Conservation (phyloP, 2,888 invertebrate species). For the Dicyrtomina minuta region DNA sequence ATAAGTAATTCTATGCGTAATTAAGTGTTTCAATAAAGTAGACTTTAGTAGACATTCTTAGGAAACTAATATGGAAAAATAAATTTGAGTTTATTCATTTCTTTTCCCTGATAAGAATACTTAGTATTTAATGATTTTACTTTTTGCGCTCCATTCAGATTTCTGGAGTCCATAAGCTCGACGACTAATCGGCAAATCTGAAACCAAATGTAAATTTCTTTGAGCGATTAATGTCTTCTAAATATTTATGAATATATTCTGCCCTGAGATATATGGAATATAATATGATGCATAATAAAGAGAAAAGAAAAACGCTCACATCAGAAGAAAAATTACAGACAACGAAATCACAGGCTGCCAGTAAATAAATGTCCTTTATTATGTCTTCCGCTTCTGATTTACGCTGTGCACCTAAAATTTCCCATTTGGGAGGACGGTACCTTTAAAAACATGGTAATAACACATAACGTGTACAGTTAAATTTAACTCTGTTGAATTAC, state of each 20-base stretch:
- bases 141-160: constrained; percentile 20
- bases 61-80: constrained; percentile 29
- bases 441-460: no score
- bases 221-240: background rate
- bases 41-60: no score
- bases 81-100: constrained; percentile 21
- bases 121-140: constrained; percentile 42
- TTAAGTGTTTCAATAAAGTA: no score
- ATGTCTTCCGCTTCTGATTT: constrained; percentile 43
- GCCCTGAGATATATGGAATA: no score
- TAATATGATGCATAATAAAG: no score
- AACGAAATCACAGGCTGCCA: constrained; percentile 39
- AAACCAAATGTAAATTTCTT: background rate
- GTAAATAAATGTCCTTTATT: constrained; percentile 41
- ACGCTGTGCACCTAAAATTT: constrained; percentile 38
- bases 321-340: constrained; percentile 43
- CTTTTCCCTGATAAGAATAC: constrained; percentile 34
- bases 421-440: constrained; percentile 44
- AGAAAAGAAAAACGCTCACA: no score
- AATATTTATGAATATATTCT: background rate
- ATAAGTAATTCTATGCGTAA: no score
- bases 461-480: no score
- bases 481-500: no score
- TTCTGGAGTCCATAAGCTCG: constrained; percentile 40
- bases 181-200: constrained; percentile 44